Conservation (phyloP, 2,113 vertebrate genomes). For the Mustela lutreola region DNA sequence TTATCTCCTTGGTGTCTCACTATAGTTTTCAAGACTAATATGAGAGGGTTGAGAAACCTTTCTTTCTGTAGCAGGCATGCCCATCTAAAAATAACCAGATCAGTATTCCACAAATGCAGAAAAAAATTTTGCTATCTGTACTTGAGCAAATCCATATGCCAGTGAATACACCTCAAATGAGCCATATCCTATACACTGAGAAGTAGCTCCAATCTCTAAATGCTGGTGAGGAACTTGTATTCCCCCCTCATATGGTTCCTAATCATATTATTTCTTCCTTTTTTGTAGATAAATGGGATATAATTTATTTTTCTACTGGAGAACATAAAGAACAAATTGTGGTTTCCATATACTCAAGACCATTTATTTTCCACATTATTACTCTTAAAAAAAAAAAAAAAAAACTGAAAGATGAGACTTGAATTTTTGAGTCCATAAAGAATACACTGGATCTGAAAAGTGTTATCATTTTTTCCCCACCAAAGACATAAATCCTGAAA, state of each 20-base stretch:
- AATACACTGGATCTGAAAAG: neutral
- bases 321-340: neutral
- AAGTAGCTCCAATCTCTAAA: conserved; percentile 23
- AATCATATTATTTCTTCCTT: neutral
- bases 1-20: neutral
- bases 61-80: neutral
- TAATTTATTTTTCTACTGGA: neutral
- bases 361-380: neutral
- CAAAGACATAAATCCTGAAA: conserved; percentile 17
- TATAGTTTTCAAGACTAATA: neutral
- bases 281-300: neutral
- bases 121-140: neutral
- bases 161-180: conserved; percentile 26
- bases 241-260: neutral
- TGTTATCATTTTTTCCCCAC: neutral
- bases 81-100: conserved; percentile 47
- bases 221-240: neutral
- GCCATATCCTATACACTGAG: neutral
- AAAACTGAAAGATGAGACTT: neutral
- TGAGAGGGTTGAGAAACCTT: neutral
- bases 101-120: neutral
- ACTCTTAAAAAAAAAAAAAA: neutral
- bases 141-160: conserved; percentile 9
- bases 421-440: conserved; percentile 25
- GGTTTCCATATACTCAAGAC: neutral